Evolutionary conservation across 2,888 invertebrate genomes (phyloP).

Genomic region (Torymus texanus): DNA sequence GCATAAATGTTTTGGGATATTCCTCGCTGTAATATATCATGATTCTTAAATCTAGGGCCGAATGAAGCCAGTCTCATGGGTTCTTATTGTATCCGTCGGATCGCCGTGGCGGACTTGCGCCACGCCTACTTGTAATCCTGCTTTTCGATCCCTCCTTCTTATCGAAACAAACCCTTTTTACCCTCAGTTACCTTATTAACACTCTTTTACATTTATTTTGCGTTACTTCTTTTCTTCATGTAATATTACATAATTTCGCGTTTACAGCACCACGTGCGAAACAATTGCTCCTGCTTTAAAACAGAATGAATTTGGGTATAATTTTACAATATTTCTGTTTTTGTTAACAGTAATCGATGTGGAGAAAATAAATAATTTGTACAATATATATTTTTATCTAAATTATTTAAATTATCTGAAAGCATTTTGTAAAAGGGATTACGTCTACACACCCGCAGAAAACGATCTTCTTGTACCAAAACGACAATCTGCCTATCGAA

Average conservation of each 20-base stretch:
- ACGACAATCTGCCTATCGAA: too few relatives aligned
- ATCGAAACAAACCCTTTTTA: slow-evolving; percentile 10
- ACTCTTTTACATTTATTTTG: background rate
- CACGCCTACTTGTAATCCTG: slow-evolving; percentile 59
- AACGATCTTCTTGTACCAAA: too few relatives aligned
- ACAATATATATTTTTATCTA: too few relatives aligned
- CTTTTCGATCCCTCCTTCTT: slow-evolving; percentile 58
- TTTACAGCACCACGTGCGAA: background rate
- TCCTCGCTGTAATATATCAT: background rate
- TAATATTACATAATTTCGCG: background rate
- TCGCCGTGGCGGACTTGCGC: slow-evolving; percentile 58
- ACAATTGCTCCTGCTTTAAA: too few relatives aligned
- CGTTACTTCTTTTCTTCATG: background rate
- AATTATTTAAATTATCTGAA: too few relatives aligned
- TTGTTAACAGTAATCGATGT: too few relatives aligned
- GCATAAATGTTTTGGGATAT: slow-evolving; percentile 34
- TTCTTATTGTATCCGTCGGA: slow-evolving; percentile 57
- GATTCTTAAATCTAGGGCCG: slow-evolving; percentile 33
- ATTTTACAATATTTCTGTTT: too few relatives aligned
- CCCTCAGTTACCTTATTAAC: background rate
- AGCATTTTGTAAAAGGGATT: too few relatives aligned
- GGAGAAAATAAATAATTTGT: too few relatives aligned
- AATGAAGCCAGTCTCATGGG: slow-evolving; percentile 38
- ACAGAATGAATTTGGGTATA: too few relatives aligned
- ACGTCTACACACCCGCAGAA: too few relatives aligned